Base-by-base conservation (phyloP, 1,140 invertebrate genomes). In the Chlorops oryzae region DNA sequence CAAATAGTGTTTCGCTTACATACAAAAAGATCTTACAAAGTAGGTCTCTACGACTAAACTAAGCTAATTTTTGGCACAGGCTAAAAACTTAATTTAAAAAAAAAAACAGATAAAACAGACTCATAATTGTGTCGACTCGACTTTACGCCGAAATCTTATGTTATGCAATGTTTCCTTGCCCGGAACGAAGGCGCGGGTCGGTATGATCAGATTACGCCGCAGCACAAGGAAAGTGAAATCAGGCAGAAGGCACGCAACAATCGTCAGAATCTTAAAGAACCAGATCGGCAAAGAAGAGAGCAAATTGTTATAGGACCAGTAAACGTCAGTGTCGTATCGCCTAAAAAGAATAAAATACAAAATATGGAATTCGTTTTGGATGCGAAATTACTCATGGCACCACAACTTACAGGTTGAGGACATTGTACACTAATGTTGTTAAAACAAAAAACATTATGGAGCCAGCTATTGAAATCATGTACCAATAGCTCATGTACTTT, bases 401-500 rank as follows among this genome's bases (percentile, higher is more conserved):
- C n/a, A n/a, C n/a, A n/a, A n/a, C 81, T 81, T 70, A 85, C 82
- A 78, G 47, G 57, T 78, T 59, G 21, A 84, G 52, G 10, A 76
- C 59, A 12, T 82, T 81, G 65, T 85, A 86, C 5, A 78, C 34
- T 7, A 80, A 57, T 10, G 80, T 77, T 38, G 80, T 73, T n/a
- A 59, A 40, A 2, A 84, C 61, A 57, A 84, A 86, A 9, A 72
- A 59, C 2, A 84, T 22, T 55, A 85, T 71, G 0, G 85, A 84
- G 15, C 81, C 55, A 4, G 80, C 10, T 2, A 82, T 62, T 18
- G 79, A 77, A 1, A 73, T 47, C 10, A 85, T 69, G 54, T 85
- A 81, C 23, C 79, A 70, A 42, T 74, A 54, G 2, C 80, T 84
- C 59, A 85, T 81, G 64, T 83, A 85, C 42, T 77, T 78, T 23